Percentiles rank a stretch among this genome's conserved stretches.
Conservation (phyloP, 2,888 invertebrate species). For the Sarcophaga variegata region DNA sequence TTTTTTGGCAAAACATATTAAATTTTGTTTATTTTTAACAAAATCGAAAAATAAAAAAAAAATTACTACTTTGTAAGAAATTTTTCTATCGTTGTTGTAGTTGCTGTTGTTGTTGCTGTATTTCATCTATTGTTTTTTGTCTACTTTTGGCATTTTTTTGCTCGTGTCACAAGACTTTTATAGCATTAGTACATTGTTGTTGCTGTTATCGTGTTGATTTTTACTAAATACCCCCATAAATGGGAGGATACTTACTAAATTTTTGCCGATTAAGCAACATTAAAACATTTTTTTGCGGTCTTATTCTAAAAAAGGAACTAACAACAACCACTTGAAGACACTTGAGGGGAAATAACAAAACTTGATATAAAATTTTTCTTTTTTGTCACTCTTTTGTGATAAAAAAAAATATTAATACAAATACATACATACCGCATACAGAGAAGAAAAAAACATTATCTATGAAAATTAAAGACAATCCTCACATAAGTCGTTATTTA, state of each 20-base stretch:
- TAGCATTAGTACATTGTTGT: not conserved
- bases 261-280: slow-evolving; percentile 44
- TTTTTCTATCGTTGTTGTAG: slow-evolving; percentile 13
- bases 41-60: not conserved
- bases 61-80: slow-evolving; percentile 21
- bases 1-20: not conserved
- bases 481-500: too few relatives aligned
- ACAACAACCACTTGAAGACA: slow-evolving; percentile 12
- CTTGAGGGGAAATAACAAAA: not conserved
- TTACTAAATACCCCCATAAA: slow-evolving; percentile 33
- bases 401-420: too few relatives aligned
- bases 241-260: slow-evolving; percentile 30
- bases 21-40: too few relatives aligned
- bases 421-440: too few relatives aligned
- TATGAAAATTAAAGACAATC: too few relatives aligned
- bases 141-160: too few relatives aligned
- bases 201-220: not conserved
- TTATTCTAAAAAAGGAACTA: slow-evolving; percentile 29
- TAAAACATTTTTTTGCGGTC: not conserved
- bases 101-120: not conserved
- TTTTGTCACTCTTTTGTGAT: too few relatives aligned
- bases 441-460: too few relatives aligned
- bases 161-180: slow-evolving; percentile 23
- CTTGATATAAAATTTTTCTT: not conserved
- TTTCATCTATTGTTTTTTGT: not conserved